These are phyloP conservation scores for Ahaetulla prasina DNA, from an alignment of 2,113 vertebrate genomes.

Conservation along the genomic window DNA sequence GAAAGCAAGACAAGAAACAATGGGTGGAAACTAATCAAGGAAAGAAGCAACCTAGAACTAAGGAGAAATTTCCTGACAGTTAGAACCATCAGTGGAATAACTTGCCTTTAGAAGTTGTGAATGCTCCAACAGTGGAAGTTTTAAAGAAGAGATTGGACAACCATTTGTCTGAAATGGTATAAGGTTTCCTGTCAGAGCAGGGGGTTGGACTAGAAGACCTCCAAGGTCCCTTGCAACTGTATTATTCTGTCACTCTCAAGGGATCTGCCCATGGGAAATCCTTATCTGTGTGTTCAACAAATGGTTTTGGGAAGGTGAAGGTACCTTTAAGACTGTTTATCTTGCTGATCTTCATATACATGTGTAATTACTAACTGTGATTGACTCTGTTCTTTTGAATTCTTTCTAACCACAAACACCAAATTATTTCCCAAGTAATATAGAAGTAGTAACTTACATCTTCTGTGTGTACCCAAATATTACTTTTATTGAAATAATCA, in stretches of 20 bases:
- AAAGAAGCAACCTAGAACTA: too few relatives aligned
- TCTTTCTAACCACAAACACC: neutral
- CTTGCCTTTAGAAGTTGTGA: too few relatives aligned
- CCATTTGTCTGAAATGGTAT: too few relatives aligned
- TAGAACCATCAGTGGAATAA: too few relatives aligned
- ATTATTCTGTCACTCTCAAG: neutral
- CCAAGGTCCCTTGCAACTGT: too few relatives aligned
- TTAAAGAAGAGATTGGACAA: too few relatives aligned
- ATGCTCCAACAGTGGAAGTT: too few relatives aligned
- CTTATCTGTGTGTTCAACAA: neutral
- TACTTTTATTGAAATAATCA: neutral
- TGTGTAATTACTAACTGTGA: neutral
- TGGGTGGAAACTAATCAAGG: too few relatives aligned
- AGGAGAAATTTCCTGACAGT: too few relatives aligned
- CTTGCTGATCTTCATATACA: neutral
- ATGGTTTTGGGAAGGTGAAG: neutral
- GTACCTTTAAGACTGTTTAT: neutral
- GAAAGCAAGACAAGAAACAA: too few relatives aligned
- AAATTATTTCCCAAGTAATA: neutral
- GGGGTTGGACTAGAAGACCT: too few relatives aligned
- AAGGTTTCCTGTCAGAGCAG: too few relatives aligned
- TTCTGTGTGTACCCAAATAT: neutral
- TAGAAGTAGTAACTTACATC: neutral
- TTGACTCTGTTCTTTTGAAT: neutral
- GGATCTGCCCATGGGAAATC: neutral